Conservation (phyloP, 2,888 invertebrate species). For the Dynastes tityus region DNA sequence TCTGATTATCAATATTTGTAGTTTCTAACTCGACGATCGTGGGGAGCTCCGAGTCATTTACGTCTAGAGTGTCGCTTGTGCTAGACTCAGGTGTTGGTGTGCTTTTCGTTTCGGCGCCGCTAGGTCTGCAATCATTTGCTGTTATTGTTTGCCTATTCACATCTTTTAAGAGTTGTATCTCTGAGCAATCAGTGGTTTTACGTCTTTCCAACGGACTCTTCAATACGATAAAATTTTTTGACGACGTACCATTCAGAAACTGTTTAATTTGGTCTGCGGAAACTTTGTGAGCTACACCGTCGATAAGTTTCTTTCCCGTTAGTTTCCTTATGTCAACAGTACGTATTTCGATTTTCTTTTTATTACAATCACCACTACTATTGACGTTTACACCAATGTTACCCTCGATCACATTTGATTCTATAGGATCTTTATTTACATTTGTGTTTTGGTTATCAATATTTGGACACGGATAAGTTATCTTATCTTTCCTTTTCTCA, state of each 20-base stretch:
- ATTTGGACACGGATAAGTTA: constrained; percentile 1
- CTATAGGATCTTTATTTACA: constrained; percentile 27
- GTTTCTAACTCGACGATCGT: background rate
- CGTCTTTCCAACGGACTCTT: background rate
- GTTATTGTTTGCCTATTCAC: background rate
- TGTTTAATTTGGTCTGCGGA: constrained; percentile 1
- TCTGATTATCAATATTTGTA: background rate
- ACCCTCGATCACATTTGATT: background rate
- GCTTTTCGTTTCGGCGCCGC: no score
- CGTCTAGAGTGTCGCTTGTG: background rate
- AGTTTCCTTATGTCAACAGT: constrained; percentile 9
- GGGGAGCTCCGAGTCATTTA: no score
- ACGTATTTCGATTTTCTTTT: background rate
- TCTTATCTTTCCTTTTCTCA: constrained; percentile 42
- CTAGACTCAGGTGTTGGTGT: no score
- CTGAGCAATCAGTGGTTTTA: constrained; percentile 1
- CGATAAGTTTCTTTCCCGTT: background rate
- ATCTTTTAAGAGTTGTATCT: background rate
- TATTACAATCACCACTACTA: background rate
- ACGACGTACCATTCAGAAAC: background rate
- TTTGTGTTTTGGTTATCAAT: constrained; percentile 23
- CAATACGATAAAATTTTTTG: constrained; percentile 15
- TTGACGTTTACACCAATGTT: background rate
- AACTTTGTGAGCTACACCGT: background rate
- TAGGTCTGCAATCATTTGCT: background rate